Evolutionary conservation across 2,113 vertebrate genomes (phyloP).

Genomic region (Grallaria varia): DNA sequence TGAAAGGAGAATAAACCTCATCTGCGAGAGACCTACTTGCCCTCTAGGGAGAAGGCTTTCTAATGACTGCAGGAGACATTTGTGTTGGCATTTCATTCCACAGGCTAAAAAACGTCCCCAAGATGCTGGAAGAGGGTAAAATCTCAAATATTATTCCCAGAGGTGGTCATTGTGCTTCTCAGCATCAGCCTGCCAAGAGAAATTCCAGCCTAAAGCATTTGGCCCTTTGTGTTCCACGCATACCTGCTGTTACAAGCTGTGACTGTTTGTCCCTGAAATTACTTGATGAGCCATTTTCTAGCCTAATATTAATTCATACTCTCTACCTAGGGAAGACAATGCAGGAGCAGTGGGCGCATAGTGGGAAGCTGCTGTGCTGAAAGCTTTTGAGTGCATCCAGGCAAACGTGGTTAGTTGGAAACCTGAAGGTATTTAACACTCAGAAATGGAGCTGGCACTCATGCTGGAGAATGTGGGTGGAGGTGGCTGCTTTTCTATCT

Average conservation of each 20-base stretch:
- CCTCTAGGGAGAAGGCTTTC: background rate
- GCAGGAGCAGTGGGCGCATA: background rate
- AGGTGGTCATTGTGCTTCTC: background rate
- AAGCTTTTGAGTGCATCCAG: background rate
- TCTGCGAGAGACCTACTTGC: background rate
- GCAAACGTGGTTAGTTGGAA: background rate
- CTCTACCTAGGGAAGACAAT: background rate
- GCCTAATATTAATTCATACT: background rate
- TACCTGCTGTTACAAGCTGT: background rate
- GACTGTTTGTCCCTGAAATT: background rate
- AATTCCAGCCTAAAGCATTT: accelerated
- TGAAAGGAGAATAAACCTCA: background rate
- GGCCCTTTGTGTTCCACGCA: background rate
- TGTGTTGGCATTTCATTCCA: background rate
- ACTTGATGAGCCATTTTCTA: background rate
- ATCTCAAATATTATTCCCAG: background rate
- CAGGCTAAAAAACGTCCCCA: background rate
- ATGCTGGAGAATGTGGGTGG: background rate
- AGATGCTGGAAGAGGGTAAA: background rate
- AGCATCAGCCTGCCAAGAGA: background rate
- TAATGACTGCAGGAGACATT: background rate
- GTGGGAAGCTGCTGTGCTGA: background rate
- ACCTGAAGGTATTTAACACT: background rate
- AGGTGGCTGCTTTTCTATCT: background rate
- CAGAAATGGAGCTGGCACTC: background rate